Base-by-base conservation (phyloP, 2,113 vertebrate genomes). In the Limnothrissa miodon region DNA sequence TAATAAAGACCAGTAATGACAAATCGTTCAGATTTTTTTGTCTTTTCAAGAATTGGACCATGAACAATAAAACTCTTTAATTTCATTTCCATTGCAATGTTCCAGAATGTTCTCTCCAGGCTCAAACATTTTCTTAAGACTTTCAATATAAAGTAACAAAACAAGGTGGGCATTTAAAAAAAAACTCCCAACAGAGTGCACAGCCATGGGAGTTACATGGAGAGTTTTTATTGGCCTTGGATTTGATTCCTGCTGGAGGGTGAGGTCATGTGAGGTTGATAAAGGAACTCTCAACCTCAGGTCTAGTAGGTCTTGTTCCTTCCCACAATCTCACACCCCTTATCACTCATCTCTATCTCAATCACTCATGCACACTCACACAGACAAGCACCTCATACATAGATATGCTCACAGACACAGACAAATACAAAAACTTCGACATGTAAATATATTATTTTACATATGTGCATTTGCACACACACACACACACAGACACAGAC, bases 1-100 rank as follows among this genome's bases (percentile, higher is more conserved):
- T 66, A 66, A 66, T 66, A 15, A 66, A 11, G 59, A 66, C 59
- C 23, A n/a, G 29, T 29, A 66, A 66, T 66, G 8, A 10, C 25
- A 33, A 33, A 13, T 4, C 4, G 48, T 53, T 53, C 15, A 5
- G 48, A 53, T 42, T 56, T 33, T 66, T 66, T 29, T 25, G n/a
- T 66, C 29, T 25, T 66, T 66, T 66, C 59, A 66, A 66, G 25
- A 33, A 66, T 66, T 66, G 59, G 59, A 66, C 59, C 59, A 66
- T 25, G 29, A 66, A 29, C 29, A 66, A 66, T 66, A 29, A 25
- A 66, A 33, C 29, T 66, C 10, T 66, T 66, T 66, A 25, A 66
- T 66, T n/a, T 66, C 59, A 66, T 66, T 66, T 66, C 25, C 59
- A 66, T 66, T n/a, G 59, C n/a, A 66, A 33, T 33, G 29, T 66